Evolutionary conservation across 1,140 invertebrate genomes (phyloP), one percentile per base, ranked within the genome.

Genomic region (Eueides isabella): DNA sequence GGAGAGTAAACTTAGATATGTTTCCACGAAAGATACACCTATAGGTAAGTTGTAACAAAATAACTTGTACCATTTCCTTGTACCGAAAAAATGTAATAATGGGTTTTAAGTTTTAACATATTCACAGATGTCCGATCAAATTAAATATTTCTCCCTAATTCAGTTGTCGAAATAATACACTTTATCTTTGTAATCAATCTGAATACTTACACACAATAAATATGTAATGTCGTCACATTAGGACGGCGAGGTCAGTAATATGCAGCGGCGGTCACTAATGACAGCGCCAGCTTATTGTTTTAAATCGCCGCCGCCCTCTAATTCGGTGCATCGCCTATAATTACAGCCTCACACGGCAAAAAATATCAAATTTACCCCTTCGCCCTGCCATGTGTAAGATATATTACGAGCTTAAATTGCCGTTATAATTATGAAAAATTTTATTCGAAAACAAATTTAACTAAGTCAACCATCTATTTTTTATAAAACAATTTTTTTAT

Each of bases 241-340:
- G 76, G 83, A 83, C 48, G 83, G 84, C 82, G 82, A 82, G 77
- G 75, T 75, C 79, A 63, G 80, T 73, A 83, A 86, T 84, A 83
- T 79, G 82, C 80, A 79, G 71, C 84, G 78, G 71, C 74, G 78
- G 71, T 23, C 48, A 67, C 85, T 90, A 91, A 92, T 91, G 88
- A 88, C 85, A 80, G 85, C 81, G 76, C 84, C 77, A 80, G 85
- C 80, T 91, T 90, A 92, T 92, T 92, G 91, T 92, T 92, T 92
- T 92, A 91, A 88, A 91, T 87, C 80, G 85, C 81, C 75, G 82
- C 91, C 89, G 88, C 89, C 86, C 86, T 91, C 87, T 91, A 89
- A 92, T 92, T 88, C 77, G 77, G 72, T 86, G 75, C 83, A 85
- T 88, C 82, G 85, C 79, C 85, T 85, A 80, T 90, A 89, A 92